Conservation (phyloP, 2,113 vertebrate species). For the Sinocyclocheilus anshuiensis region DNA sequence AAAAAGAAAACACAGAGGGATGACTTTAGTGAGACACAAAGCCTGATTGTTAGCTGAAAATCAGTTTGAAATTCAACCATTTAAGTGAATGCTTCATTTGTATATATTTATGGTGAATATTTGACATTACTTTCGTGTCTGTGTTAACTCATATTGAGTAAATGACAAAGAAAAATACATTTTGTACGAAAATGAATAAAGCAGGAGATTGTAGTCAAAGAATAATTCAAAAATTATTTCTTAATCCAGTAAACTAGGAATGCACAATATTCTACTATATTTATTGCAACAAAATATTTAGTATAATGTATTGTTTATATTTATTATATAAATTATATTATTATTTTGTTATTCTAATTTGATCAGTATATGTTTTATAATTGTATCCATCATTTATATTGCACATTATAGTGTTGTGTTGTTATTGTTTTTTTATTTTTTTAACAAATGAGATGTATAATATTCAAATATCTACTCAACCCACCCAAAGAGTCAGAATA, state of each 20-base stretch:
- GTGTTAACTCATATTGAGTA: background rate
- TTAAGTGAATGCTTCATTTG: background rate
- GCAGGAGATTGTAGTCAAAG: background rate
- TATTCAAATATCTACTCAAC: too few species aligned
- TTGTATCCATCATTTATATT: too few species aligned
- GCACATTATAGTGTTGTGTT: too few species aligned
- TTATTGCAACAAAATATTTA: background rate
- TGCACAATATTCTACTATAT: background rate
- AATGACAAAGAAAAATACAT: background rate
- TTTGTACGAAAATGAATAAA: background rate
- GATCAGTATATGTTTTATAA: too few species aligned
- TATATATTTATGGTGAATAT: background rate
- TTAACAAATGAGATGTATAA: background rate
- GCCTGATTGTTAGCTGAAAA: background rate
- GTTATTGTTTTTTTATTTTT: too few species aligned
- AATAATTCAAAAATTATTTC: background rate
- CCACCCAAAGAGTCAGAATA: too few species aligned
- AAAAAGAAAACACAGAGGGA: conserved; percentile 11
- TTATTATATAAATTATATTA: background rate
- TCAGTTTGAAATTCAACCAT: background rate
- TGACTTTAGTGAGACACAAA: background rate
- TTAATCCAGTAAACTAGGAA: background rate
- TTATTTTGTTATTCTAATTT: too few species aligned
- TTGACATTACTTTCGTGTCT: background rate
- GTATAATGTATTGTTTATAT: background rate